Evolutionary conservation across 2,888 invertebrate species (phyloP).

Genomic region (Protophormia terraenovae): DNA sequence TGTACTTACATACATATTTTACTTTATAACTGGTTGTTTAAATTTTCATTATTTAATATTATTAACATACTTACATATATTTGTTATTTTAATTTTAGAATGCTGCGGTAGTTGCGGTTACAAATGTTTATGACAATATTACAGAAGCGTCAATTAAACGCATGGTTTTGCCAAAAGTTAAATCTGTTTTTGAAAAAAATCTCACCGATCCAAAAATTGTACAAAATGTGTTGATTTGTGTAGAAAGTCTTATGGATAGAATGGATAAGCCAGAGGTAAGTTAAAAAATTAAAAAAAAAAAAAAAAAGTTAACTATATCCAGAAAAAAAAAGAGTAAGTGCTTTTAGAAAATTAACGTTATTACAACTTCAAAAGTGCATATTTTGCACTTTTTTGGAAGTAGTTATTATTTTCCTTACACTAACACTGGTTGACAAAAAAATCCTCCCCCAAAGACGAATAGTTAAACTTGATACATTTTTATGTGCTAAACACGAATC

Average conservation of each 20-base stretch:
- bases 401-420: too few relatives aligned
- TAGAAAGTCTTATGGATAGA: conserved; percentile 90
- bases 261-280: conserved; percentile 89
- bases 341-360: background rate
- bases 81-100: conserved; percentile 83
- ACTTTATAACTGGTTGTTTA: too few relatives aligned
- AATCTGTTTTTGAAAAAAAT: conserved; percentile 90
- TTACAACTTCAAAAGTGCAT: too few relatives aligned
- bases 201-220: conserved; percentile 90
- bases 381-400: too few relatives aligned
- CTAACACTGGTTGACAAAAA: too few relatives aligned
- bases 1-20: background rate
- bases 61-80: background rate
- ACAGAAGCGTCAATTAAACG: conserved; percentile 90
- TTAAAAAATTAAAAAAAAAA: background rate
- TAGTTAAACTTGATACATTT: too few relatives aligned
- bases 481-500: too few relatives aligned
- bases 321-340: background rate
- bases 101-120: conserved; percentile 93
- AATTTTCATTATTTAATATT: too few relatives aligned
- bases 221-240: conserved; percentile 89
- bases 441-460: too few relatives aligned
- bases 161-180: conserved; percentile 92
- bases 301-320: background rate
- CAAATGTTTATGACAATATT: conserved; percentile 91